These are phyloP conservation scores for Dryomyza anilis DNA, from an alignment of 2,888 invertebrate genomes.

Conservation along the genomic window DNA sequence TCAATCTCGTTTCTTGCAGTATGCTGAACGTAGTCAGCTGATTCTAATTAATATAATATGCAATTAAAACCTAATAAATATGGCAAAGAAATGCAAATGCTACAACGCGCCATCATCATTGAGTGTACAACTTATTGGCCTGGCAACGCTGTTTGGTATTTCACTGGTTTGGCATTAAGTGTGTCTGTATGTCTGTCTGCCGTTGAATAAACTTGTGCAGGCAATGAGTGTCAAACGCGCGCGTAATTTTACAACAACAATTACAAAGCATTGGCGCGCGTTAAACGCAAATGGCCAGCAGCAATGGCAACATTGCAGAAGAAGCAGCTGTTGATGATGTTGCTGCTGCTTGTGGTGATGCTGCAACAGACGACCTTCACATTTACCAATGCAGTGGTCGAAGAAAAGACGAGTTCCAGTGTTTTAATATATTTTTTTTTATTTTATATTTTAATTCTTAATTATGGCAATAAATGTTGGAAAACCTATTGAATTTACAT, in stretches of 20 bases:
- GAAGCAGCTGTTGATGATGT: not conserved
- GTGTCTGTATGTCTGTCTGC: not conserved
- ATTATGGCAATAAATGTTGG: not conserved
- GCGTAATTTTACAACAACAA: not conserved
- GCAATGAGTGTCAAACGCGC: slow-evolving; percentile 8
- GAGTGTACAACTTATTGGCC: not conserved
- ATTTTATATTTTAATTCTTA: not conserved
- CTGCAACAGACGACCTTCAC: slow-evolving; percentile 1
- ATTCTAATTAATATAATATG: not conserved
- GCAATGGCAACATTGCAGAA: not conserved
- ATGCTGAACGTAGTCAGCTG: not conserved
- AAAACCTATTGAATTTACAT: not conserved
- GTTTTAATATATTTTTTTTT: not conserved
- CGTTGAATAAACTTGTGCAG: slow-evolving; percentile 1
- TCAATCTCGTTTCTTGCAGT: not conserved
- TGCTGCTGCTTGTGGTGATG: not conserved
- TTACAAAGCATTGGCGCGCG: not conserved
- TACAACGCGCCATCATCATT: not conserved
- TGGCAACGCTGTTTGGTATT: not conserved
- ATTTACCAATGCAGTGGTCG: slow-evolving; percentile 1
- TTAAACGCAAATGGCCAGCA: not conserved
- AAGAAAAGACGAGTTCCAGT: not conserved
- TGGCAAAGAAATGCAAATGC: not conserved
- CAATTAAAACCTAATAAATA: not conserved
- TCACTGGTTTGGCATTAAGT: not conserved